These are phyloP conservation scores for Orchestes rusci DNA, from an alignment of 2,888 invertebrate genomes.

Conservation along the genomic window DNA sequence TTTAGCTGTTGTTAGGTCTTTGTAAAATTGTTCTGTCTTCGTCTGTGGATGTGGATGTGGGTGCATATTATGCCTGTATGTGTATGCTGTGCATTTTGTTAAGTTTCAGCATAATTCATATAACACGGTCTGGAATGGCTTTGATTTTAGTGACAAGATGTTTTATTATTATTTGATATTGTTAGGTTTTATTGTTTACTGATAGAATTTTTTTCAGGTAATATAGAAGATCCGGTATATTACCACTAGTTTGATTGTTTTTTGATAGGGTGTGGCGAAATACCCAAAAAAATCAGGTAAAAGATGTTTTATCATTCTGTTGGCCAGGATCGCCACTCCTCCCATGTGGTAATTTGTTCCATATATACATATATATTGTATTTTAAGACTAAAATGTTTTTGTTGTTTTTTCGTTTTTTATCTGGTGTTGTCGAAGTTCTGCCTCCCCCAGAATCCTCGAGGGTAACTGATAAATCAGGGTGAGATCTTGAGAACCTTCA, in stretches of 20 bases:
- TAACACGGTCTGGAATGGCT: neutral
- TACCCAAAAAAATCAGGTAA: too few species aligned
- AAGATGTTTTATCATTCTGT: conserved; percentile 3
- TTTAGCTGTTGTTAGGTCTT: neutral
- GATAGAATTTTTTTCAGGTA: too few species aligned
- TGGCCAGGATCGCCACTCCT: conserved; percentile 2
- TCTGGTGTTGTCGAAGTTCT: conserved; percentile 2
- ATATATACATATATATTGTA: neutral
- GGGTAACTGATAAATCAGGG: neutral
- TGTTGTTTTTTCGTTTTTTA: conserved; percentile 4
- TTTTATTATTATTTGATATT: too few species aligned
- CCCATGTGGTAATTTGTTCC: conserved; percentile 1
- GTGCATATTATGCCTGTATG: neutral
- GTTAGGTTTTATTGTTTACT: too few species aligned
- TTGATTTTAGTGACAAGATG: neutral
- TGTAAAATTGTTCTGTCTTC: neutral
- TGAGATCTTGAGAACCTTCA: neutral
- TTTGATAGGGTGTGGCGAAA: too few species aligned
- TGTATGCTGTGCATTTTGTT: neutral
- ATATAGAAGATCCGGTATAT: too few species aligned
- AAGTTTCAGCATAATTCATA: neutral
- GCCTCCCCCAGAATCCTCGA: conserved; percentile 1
- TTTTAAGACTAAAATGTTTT: conserved; percentile 1
- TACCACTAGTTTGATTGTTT: too few species aligned
- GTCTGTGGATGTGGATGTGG: neutral